Conservation (phyloP, 2,797 vertebrate genomes). For the Malurus splendens region DNA sequence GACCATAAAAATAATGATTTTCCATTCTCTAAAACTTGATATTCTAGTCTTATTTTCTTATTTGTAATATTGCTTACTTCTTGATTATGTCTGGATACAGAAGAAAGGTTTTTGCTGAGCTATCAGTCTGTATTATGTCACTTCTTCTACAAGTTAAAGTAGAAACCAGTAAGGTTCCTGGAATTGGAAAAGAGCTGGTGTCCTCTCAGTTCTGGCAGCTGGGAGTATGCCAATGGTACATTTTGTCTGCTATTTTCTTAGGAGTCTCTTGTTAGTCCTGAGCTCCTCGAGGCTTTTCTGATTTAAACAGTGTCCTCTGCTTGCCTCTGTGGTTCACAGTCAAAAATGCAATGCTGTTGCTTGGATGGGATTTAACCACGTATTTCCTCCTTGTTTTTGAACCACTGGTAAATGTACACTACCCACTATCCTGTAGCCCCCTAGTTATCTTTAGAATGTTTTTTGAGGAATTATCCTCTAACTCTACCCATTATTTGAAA, state of each 20-base stretch:
- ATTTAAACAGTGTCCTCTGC: neutral
- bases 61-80: neutral
- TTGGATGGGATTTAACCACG: neutral
- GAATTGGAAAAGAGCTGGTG: neutral
- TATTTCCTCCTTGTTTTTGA: neutral
- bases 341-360: neutral
- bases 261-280: neutral
- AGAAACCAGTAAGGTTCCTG: neutral
- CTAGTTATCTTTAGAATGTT: neutral
- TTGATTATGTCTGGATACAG: neutral
- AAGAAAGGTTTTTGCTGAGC: neutral
- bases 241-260: neutral
- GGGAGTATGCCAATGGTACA: accelerated
- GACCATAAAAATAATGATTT: neutral
- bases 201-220: neutral
- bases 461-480: neutral
- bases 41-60: neutral
- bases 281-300: neutral
- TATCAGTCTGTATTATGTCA: neutral
- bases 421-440: neutral
- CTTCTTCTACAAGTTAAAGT: neutral
- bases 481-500: neutral
- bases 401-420: neutral
- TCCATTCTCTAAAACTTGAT: neutral
- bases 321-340: neutral